Conservation (phyloP, 2,113 vertebrate genomes). For the Cricetomys ansorgei region DNA sequence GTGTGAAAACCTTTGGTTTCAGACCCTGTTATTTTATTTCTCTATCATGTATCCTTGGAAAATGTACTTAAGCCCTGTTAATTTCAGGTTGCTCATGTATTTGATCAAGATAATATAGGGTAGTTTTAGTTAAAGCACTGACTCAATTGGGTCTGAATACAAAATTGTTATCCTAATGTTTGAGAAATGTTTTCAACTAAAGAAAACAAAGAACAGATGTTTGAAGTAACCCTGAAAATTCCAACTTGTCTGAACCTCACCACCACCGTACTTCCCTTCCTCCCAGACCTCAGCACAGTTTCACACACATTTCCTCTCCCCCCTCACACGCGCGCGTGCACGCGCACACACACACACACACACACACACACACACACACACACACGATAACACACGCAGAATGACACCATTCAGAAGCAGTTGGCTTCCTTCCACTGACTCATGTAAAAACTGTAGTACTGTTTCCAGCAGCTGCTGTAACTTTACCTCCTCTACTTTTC, state of each 20-base stretch:
- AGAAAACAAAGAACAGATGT: background rate
- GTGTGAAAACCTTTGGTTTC: background rate
- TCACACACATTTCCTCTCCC: constrained; percentile 44
- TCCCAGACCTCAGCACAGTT: background rate
- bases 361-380: too few species aligned
- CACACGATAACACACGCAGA: constrained; percentile 43
- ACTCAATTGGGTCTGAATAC: background rate
- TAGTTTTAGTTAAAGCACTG: constrained; percentile 12
- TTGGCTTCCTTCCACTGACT: constrained; percentile 39
- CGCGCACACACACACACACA: too few species aligned
- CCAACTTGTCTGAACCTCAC: background rate
- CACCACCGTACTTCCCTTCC: background rate
- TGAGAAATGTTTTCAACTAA: constrained; percentile 44
- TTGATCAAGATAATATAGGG: constrained; percentile 44
- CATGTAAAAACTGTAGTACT: background rate
- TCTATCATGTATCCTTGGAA: background rate
- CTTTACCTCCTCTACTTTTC: background rate
- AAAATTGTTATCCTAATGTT: background rate
- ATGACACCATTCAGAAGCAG: constrained; percentile 28
- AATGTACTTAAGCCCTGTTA: background rate
- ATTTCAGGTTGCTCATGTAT: background rate
- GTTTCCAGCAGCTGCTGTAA: constrained; percentile 30
- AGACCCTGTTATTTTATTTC: background rate
- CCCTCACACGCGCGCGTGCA: too few species aligned
- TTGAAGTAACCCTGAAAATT: constrained; percentile 30